Conservation (phyloP, 1,140 invertebrate genomes). For the Trachelipus rathkii region DNA sequence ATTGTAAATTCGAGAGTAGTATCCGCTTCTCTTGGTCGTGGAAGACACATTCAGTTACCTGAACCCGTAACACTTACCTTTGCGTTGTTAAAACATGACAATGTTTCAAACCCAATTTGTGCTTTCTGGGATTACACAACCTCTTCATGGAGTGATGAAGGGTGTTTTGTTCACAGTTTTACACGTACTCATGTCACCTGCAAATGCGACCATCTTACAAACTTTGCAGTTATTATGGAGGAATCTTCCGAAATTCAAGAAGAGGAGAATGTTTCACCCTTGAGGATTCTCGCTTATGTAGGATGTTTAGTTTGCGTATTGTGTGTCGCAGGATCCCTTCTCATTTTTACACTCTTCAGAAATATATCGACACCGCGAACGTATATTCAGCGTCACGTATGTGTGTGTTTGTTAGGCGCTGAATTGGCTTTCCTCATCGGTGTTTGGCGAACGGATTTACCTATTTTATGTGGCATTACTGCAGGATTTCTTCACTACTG, state of each 20-base stretch:
- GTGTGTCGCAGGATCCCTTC: slow-evolving; percentile 73
- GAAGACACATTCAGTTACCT: slow-evolving; percentile 74
- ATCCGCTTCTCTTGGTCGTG: slow-evolving; percentile 70
- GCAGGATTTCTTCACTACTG: slow-evolving; percentile 90
- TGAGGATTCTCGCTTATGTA: slow-evolving; percentile 75
- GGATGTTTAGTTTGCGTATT: slow-evolving; percentile 81
- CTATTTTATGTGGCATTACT: slow-evolving; percentile 80
- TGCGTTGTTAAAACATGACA: slow-evolving; percentile 63
- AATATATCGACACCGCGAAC: slow-evolving; percentile 76
- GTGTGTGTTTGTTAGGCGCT: slow-evolving; percentile 81
- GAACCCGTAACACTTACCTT: slow-evolving; percentile 78
- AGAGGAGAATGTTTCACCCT: slow-evolving; percentile 55
- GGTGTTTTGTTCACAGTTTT: slow-evolving; percentile 72
- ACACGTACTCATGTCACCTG: slow-evolving; percentile 88
- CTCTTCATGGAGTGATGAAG: slow-evolving; percentile 85
- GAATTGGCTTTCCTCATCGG: slow-evolving; percentile 89
- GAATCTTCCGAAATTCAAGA: slow-evolving; percentile 61
- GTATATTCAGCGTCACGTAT: slow-evolving; percentile 91
- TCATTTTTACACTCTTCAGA: slow-evolving; percentile 77
- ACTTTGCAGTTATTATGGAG: slow-evolving; percentile 93
- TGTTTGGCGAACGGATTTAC: slow-evolving; percentile 78
- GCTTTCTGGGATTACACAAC: slow-evolving; percentile 90
- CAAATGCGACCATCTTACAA: slow-evolving; percentile 89
- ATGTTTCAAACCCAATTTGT: slow-evolving; percentile 84
- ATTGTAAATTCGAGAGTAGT: slow-evolving; percentile 82